Evolutionary conservation across 1,140 invertebrate species (phyloP).

Genomic region (Megalonaias nervosa): DNA sequence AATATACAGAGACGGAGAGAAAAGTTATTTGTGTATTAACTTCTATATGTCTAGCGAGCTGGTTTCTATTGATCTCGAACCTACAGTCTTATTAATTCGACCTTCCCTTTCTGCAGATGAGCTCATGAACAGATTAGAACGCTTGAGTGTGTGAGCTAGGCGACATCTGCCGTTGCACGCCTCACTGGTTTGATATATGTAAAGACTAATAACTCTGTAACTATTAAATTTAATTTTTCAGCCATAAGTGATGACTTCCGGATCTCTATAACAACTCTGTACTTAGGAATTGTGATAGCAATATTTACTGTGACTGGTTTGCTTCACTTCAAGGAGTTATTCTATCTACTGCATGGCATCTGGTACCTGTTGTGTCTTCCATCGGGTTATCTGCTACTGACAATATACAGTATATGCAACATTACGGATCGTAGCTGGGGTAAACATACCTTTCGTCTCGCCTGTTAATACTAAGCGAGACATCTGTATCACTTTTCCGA

Average conservation of each 20-base stretch:
- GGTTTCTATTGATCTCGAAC: neutral
- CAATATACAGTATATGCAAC: constrained; percentile 65
- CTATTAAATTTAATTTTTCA: constrained; percentile 16
- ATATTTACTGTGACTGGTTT: constrained; percentile 79
- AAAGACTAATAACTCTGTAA: too few relatives aligned
- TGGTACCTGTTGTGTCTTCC: constrained; percentile 65
- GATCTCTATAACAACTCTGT: constrained; percentile 55
- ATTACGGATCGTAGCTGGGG: constrained; percentile 66
- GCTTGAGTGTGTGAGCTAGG: too few relatives aligned
- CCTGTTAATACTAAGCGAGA: neutral
- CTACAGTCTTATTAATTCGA: too few relatives aligned
- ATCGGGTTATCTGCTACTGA: constrained; percentile 60
- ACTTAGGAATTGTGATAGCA: constrained; percentile 44
- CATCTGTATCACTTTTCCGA: neutral
- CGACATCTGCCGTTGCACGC: too few relatives aligned
- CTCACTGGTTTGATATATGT: too few relatives aligned
- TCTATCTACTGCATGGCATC: constrained; percentile 53
- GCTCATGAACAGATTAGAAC: too few relatives aligned
- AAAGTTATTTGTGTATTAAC: too few relatives aligned
- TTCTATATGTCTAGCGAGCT: neutral
- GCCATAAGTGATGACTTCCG: constrained; percentile 48
- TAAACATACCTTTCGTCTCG: constrained; percentile 21
- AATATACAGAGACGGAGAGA: too few relatives aligned
- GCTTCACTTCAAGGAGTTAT: constrained; percentile 80
- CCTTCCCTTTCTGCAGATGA: too few relatives aligned